These are phyloP conservation scores for Tichodroma muraria DNA, from an alignment of 2,113 vertebrate genomes.

Conservation along the genomic window DNA sequence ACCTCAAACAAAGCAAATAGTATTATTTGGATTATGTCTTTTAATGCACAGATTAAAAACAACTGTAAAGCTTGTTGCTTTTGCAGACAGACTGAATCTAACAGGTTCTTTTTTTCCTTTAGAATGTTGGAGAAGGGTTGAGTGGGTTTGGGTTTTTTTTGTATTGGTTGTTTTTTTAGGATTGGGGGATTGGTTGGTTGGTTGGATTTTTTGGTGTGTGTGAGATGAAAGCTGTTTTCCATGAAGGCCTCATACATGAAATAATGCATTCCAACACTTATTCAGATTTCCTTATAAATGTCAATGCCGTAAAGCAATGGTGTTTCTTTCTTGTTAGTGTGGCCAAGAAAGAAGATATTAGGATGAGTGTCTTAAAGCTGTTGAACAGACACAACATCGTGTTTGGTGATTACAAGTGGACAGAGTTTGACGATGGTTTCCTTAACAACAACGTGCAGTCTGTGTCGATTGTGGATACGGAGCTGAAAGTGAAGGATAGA, in stretches of 20 bases:
- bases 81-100: not conserved
- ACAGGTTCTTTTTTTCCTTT: not conserved
- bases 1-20: not conserved
- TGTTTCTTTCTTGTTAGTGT: constrained; percentile 65
- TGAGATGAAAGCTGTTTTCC: not conserved
- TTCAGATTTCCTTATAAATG: not conserved
- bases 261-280: not conserved
- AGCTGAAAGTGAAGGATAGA: constrained; percentile 71
- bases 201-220: not conserved
- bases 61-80: not conserved
- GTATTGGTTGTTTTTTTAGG: not conserved
- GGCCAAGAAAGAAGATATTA: constrained; percentile 81
- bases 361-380: constrained; percentile 73
- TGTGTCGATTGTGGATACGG: constrained; percentile 82
- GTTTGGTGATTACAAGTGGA: constrained; percentile 90
- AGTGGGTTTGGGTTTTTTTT: not conserved
- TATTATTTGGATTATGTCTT: not conserved
- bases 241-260: not conserved
- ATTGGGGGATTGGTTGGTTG: not conserved
- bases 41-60: not conserved
- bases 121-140: not conserved
- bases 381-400: constrained; percentile 83
- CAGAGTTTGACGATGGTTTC: constrained; percentile 89
- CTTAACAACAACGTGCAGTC: constrained; percentile 83
- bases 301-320: not conserved